Conservation (phyloP, 2,113 vertebrate genomes). For the Atherinomorus stipes region DNA sequence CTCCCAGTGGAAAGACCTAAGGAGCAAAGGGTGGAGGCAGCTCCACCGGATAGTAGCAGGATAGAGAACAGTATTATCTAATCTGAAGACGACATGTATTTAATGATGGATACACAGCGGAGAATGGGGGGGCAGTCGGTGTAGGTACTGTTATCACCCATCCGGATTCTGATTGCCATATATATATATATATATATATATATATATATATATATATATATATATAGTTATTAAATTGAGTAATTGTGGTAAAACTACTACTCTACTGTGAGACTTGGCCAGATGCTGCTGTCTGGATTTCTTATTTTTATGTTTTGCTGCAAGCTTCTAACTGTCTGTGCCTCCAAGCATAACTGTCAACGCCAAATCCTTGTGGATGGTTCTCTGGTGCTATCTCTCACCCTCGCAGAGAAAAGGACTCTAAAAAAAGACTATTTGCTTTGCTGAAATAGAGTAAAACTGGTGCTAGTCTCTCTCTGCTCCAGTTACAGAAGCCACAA, state of each 20-base stretch:
- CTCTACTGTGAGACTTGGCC: conserved; percentile 33
- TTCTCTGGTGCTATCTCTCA: not conserved
- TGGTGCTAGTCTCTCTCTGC: not conserved
- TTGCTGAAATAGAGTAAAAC: conserved; percentile 1
- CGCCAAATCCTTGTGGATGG: conserved; percentile 19
- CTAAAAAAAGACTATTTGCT: conserved; percentile 24
- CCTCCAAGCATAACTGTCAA: conserved; percentile 25
- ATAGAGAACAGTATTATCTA: conserved; percentile 66
- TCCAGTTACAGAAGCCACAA: not conserved
- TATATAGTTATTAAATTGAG: conserved; percentile 48
- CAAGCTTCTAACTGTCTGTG: conserved; percentile 24
- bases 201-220: not conserved
- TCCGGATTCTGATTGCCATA: conserved; percentile 6
- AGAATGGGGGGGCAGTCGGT: not conserved
- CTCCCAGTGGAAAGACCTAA: conserved; percentile 49
- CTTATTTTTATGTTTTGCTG: conserved; percentile 36
- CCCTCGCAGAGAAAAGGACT: not conserved
- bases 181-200: too few species aligned
- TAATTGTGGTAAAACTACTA: conserved; percentile 34
- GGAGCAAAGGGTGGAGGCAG: conserved; percentile 40
- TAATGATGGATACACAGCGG: conserved; percentile 24
- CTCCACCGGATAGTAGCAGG: conserved; percentile 52
- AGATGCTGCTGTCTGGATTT: conserved; percentile 53
- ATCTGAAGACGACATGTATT: conserved; percentile 61
- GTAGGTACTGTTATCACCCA: not conserved